Percentiles rank a stretch among this genome's conserved stretches.
Evolutionary conservation across 2,113 vertebrate species (phyloP).

Genomic region (Hypocryptadius cinnamomeus): DNA sequence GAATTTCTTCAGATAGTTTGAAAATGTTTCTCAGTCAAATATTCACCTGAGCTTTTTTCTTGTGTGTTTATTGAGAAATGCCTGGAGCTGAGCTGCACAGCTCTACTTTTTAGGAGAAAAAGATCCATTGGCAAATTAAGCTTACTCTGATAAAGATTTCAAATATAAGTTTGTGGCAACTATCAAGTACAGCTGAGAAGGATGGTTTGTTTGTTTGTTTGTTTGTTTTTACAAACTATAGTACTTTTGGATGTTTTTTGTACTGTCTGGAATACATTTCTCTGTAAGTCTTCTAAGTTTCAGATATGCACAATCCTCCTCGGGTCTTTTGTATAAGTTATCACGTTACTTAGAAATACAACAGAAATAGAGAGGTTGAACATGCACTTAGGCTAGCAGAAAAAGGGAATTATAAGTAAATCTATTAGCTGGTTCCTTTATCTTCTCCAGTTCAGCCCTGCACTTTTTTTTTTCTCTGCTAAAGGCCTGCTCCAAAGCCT

Average conservation of each 20-base stretch:
- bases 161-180: background rate
- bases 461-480: background rate
- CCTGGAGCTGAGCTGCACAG: background rate
- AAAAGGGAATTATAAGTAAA: background rate
- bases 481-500: background rate
- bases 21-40: background rate
- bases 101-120: background rate
- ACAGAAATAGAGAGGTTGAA: background rate
- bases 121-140: background rate
- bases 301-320: background rate
- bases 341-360: background rate
- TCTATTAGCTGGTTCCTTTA: background rate
- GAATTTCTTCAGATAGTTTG: background rate
- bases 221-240: background rate
- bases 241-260: background rate
- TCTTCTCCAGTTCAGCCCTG: background rate
- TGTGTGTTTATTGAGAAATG: background rate
- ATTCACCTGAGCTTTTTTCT: background rate
- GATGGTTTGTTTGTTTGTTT: background rate
- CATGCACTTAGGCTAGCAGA: background rate
- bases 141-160: background rate
- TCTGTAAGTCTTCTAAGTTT: background rate
- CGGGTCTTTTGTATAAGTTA: background rate
- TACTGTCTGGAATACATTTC: background rate
- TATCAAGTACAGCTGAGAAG: background rate